Evolutionary conservation across 1,140 invertebrate genomes (phyloP).

Genomic region (Drosophila murphyi): DNA sequence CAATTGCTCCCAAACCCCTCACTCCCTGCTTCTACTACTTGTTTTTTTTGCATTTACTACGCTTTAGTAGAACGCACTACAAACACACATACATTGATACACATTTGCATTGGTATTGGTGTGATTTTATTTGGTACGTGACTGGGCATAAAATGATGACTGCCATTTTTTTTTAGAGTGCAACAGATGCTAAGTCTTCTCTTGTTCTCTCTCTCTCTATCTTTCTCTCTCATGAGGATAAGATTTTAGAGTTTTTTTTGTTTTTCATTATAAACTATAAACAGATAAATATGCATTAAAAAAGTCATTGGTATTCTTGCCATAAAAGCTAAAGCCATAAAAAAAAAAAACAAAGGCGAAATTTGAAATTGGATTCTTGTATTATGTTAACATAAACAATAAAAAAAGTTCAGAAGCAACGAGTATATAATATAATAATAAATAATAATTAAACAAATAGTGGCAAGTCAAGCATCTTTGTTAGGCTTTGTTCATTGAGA

Average conservation of each 20-base stretch:
- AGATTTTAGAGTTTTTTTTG: background rate
- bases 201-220: background rate
- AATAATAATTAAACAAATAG: too few species aligned
- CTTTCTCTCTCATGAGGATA: background rate
- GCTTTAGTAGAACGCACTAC: conserved; percentile 26
- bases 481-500: too few species aligned
- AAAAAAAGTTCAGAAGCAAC: too few species aligned
- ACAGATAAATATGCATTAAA: background rate
- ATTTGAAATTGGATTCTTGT: background rate
- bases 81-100: background rate
- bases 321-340: too few species aligned
- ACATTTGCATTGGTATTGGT: background rate
- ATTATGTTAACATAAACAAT: background rate
- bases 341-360: too few species aligned
- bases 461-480: too few species aligned
- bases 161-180: conserved; percentile 21
- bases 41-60: conserved; percentile 48
- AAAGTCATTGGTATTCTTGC: too few species aligned
- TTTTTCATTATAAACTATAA: background rate
- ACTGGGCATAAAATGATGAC: conserved; percentile 37
- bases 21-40: background rate
- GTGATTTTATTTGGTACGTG: conserved; percentile 25
- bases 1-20: conserved; percentile 12
- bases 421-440: too few species aligned
- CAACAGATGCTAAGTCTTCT: conserved; percentile 15